phyloP scores from a whole-genome alignment of 2,888 invertebrate genomes.

The Eulithis prunata region DNA sequence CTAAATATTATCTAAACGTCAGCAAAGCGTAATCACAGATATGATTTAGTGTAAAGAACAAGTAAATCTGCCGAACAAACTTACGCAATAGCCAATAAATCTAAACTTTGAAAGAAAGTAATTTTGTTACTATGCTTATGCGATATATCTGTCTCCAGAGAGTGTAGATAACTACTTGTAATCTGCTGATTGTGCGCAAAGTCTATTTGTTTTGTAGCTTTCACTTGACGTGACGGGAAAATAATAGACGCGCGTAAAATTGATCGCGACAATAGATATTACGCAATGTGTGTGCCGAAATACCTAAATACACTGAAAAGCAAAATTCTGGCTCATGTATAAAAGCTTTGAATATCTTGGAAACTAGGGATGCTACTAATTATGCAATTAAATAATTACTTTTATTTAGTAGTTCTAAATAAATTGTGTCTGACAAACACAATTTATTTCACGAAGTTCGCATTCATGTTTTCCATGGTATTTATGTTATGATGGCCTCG shows the following conservation, averaged over 20 bases:
- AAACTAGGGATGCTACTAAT: too few species aligned
- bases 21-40: slow-evolving; percentile 70
- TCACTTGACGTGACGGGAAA: slow-evolving; percentile 55
- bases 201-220: slow-evolving; percentile 64
- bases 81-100: slow-evolving; percentile 79
- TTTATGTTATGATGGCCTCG: too few species aligned
- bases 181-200: slow-evolving; percentile 70
- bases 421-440: too few species aligned
- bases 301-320: not conserved
- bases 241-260: slow-evolving; percentile 57
- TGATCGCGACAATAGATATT: slow-evolving; percentile 49
- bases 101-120: slow-evolving; percentile 79
- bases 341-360: too few species aligned
- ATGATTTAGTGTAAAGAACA: slow-evolving; percentile 79
- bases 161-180: slow-evolving; percentile 66
- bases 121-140: slow-evolving; percentile 74
- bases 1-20: slow-evolving; percentile 55
- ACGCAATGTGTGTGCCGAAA: not conserved
- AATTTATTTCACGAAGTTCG: too few species aligned
- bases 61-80: slow-evolving; percentile 70
- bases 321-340: too few species aligned
- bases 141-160: slow-evolving; percentile 66
- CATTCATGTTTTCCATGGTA: too few species aligned
- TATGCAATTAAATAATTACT: too few species aligned
- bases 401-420: too few species aligned